Evolutionary conservation across 2,797 vertebrate species (phyloP).

Genomic region (Chloroceryle inda): DNA sequence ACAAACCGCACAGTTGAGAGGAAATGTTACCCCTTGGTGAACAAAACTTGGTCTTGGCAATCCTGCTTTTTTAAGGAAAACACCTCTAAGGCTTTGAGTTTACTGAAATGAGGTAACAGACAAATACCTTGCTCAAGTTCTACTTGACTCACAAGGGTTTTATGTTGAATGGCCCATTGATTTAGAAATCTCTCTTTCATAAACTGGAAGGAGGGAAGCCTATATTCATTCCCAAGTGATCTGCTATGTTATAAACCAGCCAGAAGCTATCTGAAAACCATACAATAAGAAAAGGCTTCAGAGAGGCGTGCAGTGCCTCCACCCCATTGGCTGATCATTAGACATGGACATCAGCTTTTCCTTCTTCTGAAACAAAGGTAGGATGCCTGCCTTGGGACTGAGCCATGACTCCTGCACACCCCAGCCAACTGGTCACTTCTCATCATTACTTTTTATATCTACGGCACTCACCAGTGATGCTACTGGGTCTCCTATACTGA

Average conservation of each 20-base stretch:
- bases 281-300: neutral
- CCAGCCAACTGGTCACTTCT: neutral
- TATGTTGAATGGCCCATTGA: neutral
- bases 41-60: neutral
- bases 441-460: neutral
- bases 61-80: neutral
- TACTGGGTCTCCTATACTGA: neutral
- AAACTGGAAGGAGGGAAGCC: neutral
- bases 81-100: neutral
- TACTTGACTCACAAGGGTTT: neutral
- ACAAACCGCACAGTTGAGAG: neutral
- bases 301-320: neutral
- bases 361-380: neutral
- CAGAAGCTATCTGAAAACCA: neutral
- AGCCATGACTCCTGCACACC: neutral
- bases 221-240: neutral
- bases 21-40: accelerated
- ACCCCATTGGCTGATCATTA: neutral
- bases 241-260: neutral
- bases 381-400: neutral
- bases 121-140: neutral
- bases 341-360: neutral
- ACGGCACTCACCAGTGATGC: neutral
- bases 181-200: neutral
- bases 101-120: neutral